These are phyloP conservation scores for Eleginops maclovinus DNA, from an alignment of 2,113 vertebrate species.

Conservation along the genomic window DNA sequence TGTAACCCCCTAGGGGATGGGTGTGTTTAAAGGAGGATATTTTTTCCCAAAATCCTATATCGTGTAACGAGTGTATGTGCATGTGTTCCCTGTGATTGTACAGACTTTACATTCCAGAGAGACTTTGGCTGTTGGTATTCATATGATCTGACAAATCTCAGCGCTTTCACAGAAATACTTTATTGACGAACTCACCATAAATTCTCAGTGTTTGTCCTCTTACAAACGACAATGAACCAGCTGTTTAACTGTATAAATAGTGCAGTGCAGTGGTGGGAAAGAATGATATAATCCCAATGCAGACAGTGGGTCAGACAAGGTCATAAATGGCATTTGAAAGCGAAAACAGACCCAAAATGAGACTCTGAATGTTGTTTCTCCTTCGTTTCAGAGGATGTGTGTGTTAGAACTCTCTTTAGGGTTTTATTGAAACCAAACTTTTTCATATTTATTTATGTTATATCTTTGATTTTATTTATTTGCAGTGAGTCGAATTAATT, in stretches of 20 bases:
- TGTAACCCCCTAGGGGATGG: conserved; percentile 23
- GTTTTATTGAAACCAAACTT: conserved; percentile 3
- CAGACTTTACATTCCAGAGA: conserved; percentile 19
- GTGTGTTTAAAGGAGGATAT: conserved; percentile 32
- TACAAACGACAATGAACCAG: conserved; percentile 14
- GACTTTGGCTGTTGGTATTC: not conserved
- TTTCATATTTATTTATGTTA: not conserved
- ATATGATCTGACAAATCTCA: conserved; percentile 1
- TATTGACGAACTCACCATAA: conserved; percentile 1
- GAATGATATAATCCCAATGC: conserved; percentile 3
- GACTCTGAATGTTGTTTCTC: not conserved
- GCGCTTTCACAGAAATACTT: not conserved
- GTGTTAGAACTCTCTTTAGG: not conserved
- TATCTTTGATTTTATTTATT: not conserved
- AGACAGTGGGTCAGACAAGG: conserved; percentile 35
- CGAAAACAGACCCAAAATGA: conserved; percentile 16
- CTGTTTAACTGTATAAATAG: conserved; percentile 31
- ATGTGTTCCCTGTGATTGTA: conserved; percentile 31
- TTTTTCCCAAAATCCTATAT: conserved; percentile 26
- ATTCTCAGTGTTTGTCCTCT: conserved; percentile 8
- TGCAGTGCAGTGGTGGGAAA: conserved; percentile 30
- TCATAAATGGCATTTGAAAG: conserved; percentile 18
- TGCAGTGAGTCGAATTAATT: conserved; percentile 17
- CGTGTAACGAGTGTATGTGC: conserved; percentile 40
- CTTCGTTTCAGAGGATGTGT: not conserved